A percentile compares a stretch with the other conserved stretches of the same genome.
These are phyloP conservation scores for Lordiphosa andalusiaca DNA, from an alignment of 2,888 invertebrate species.

Conservation along the genomic window DNA sequence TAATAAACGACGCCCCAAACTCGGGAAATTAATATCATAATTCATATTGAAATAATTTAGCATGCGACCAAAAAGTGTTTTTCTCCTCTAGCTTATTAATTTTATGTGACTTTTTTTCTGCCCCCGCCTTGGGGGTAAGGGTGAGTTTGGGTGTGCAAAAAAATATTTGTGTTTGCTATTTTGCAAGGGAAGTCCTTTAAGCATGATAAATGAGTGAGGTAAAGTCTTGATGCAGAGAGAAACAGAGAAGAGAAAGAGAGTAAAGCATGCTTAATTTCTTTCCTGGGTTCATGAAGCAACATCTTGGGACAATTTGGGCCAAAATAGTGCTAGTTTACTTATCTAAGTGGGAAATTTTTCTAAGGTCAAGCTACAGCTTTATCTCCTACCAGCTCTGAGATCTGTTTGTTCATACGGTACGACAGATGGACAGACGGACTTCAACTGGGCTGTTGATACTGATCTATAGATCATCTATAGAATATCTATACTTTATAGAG, in stretches of 20 bases:
- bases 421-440: too few relatives aligned
- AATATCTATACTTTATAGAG: too few relatives aligned
- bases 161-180: constrained; percentile 53
- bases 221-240: neutral
- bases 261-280: constrained; percentile 9
- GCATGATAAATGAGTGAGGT: constrained; percentile 69
- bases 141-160: constrained; percentile 45
- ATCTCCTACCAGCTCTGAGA: too few relatives aligned
- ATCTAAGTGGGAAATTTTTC: too few relatives aligned
- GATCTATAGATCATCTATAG: too few relatives aligned
- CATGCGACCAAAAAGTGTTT: constrained; percentile 48
- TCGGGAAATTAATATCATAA: constrained; percentile 76
- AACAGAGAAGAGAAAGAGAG: constrained; percentile 1
- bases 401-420: too few relatives aligned
- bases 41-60: constrained; percentile 77
- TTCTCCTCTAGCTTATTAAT: constrained; percentile 64
- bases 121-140: constrained; percentile 28
- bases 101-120: constrained; percentile 61
- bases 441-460: too few relatives aligned
- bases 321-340: too few relatives aligned
- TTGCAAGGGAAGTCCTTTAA: constrained; percentile 67
- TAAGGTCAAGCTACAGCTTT: too few relatives aligned
- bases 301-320: too few relatives aligned
- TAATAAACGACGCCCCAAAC: constrained; percentile 65
- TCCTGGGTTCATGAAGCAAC: too few relatives aligned